These are phyloP conservation scores for Notodonta ziczac DNA, from an alignment of 2,888 invertebrate species.

Conservation along the genomic window DNA sequence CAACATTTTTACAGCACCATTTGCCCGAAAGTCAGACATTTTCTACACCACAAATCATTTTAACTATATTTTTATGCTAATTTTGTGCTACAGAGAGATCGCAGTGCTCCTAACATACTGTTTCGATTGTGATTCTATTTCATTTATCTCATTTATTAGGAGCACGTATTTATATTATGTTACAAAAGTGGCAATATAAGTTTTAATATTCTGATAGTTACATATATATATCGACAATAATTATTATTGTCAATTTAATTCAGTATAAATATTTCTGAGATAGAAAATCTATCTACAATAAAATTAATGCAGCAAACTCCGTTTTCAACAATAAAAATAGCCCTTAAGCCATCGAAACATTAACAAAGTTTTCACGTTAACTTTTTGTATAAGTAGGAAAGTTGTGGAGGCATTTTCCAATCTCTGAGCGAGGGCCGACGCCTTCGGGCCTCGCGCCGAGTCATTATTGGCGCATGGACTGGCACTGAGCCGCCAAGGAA, in stretches of 20 bases:
- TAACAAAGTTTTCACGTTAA: constrained; percentile 70
- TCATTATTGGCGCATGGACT: constrained; percentile 56
- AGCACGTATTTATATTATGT: not conserved
- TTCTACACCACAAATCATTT: constrained; percentile 69
- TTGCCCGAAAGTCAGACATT: constrained; percentile 67
- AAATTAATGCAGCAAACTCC: constrained; percentile 40
- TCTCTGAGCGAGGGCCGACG: constrained; percentile 59
- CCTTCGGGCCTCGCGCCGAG: constrained; percentile 47
- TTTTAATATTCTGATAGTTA: constrained; percentile 10
- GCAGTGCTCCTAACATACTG: constrained; percentile 36
- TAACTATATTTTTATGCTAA: constrained; percentile 68
- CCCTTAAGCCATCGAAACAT: constrained; percentile 63
- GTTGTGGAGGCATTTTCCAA: constrained; percentile 75
- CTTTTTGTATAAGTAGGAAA: constrained; percentile 76
- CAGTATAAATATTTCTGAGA: not conserved
- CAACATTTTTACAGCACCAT: constrained; percentile 73
- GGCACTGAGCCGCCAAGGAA: constrained; percentile 53
- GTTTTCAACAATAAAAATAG: constrained; percentile 60
- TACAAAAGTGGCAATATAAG: not conserved
- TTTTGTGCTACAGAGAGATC: constrained; percentile 35
- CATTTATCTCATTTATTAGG: too few relatives aligned
- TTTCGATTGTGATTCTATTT: constrained; percentile 27
- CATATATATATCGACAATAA: too few relatives aligned
- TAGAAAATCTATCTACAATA: constrained; percentile 27
- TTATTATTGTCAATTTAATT: not conserved